A percentile compares a stretch with the other conserved stretches of the same genome.
Evolutionary conservation across 2,888 invertebrate genomes (phyloP).

Genomic region (Watsonalla cultraria): DNA sequence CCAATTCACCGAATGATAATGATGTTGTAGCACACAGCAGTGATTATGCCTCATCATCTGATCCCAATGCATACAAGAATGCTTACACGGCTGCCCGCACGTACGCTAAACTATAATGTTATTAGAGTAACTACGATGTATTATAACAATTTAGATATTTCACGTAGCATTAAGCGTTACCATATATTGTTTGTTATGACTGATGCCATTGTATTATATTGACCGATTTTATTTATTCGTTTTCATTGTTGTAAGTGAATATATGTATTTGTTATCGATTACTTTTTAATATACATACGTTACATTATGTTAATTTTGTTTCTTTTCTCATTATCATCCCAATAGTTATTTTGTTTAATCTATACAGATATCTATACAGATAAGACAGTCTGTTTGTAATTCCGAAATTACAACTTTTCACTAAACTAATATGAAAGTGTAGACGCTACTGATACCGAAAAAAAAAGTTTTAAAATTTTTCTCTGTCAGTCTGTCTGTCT

Average conservation of each 20-base stretch:
- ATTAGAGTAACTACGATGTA: background rate
- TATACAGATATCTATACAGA: too few relatives aligned
- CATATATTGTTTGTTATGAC: slow-evolving; percentile 1
- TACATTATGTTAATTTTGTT: background rate
- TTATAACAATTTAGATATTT: background rate
- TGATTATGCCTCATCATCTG: slow-evolving; percentile 53
- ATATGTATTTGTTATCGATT: slow-evolving; percentile 10
- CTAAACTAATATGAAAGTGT: too few relatives aligned
- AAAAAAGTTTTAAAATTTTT: too few relatives aligned
- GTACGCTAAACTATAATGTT: slow-evolving; percentile 41
- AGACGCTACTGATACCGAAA: too few relatives aligned
- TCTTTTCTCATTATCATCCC: background rate
- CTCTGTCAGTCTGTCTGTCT: too few relatives aligned
- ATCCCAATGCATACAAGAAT: slow-evolving; percentile 53
- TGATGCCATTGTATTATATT: slow-evolving; percentile 1
- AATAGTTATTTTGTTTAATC: too few relatives aligned
- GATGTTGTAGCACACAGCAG: slow-evolving; percentile 43
- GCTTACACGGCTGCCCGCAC: slow-evolving; percentile 47
- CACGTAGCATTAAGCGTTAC: slow-evolving; percentile 1
- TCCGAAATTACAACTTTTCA: too few relatives aligned
- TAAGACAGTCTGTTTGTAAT: too few relatives aligned
- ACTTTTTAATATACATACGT: slow-evolving; percentile 14
- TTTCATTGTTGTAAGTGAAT: slow-evolving; percentile 7
- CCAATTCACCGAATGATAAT: slow-evolving; percentile 52
- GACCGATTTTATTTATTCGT: slow-evolving; percentile 6